Conservation (phyloP, 2,113 vertebrate genomes). For the Scytalopus superciliaris region DNA sequence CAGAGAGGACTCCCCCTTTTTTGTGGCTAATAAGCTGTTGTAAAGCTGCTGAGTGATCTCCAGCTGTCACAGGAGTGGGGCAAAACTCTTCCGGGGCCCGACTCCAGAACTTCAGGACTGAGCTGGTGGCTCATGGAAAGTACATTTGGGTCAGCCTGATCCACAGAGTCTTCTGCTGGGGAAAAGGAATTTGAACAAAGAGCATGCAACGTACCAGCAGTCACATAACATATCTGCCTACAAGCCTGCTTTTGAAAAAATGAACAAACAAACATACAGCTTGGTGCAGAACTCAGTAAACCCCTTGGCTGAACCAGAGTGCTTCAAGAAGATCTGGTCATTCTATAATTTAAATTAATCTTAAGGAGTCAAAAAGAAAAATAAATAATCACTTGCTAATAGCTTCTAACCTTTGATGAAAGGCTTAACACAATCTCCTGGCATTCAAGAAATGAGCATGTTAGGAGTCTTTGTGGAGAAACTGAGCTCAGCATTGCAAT, state of each 20-base stretch:
- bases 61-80: neutral
- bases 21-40: neutral
- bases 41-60: neutral
- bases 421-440: neutral
- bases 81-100: neutral
- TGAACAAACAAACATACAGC: conserved; percentile 16
- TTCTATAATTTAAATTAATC: conserved; percentile 30
- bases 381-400: conserved; percentile 14
- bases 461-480: conserved; percentile 22
- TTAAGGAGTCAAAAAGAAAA: neutral
- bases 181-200: neutral
- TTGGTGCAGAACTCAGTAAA: conserved; percentile 2
- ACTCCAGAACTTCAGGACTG: neutral
- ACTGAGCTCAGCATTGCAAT: neutral
- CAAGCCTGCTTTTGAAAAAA: neutral
- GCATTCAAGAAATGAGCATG: conserved; percentile 16
- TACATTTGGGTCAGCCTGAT: neutral
- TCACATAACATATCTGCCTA: neutral
- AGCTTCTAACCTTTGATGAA: neutral
- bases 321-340: conserved; percentile 13
- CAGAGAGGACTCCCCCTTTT: neutral
- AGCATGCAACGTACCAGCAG: conserved; percentile 24
- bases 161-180: neutral
- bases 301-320: neutral
- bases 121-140: conserved; percentile 34